Base-by-base conservation (phyloP, 1,140 invertebrate genomes). In the Cardiocondyla obscurior region DNA sequence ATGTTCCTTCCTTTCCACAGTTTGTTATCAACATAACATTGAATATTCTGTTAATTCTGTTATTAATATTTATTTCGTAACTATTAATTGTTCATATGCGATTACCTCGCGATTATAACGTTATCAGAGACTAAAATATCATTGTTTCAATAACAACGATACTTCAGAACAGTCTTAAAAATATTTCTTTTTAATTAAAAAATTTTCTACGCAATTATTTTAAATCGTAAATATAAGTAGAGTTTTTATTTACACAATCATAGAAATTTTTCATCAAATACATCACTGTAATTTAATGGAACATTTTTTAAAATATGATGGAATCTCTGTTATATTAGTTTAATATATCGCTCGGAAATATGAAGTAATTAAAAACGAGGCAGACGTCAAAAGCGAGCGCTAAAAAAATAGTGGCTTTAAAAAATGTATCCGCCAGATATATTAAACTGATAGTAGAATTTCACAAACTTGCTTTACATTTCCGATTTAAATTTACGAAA, bases 1-100 rank as follows among this genome's bases (percentile, higher is more conserved):
- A 69, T 39, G 25, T 4, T n/a, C 30, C 16, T 53, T 53, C 46
- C 62, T 67, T 79, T 42, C 62, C 19, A 67, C 74, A 53, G 33
- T 79, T 79, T 79, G 67, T 79, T 79, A 67, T 79, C 46, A n/a
- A 16, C 55, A 39, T 42, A 67, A 67, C 28, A 53, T 16, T 77
- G 60, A 16, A 67, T 65, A 77, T 77, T 51, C 60, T n/a, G 74
- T 49, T 77, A 77, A 77, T 77, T 28, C 44, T 36, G 36, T 67
- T 53, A 77, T 22, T 33, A 53, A 67, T 79, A 69, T 67, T 79
- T 79, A 67, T 69, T 39, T 69, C 42, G 22, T 33, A 19, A 39
- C 3, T 25, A 39, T 79, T 79, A 79, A 79, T 79, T 79, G 46
- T 69, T 69, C 53, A 79, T 69, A 42, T 28, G 46, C n/a, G 22